These are phyloP conservation scores for Goniozus legneri DNA, from an alignment of 1,140 invertebrate genomes.

Conservation along the genomic window DNA sequence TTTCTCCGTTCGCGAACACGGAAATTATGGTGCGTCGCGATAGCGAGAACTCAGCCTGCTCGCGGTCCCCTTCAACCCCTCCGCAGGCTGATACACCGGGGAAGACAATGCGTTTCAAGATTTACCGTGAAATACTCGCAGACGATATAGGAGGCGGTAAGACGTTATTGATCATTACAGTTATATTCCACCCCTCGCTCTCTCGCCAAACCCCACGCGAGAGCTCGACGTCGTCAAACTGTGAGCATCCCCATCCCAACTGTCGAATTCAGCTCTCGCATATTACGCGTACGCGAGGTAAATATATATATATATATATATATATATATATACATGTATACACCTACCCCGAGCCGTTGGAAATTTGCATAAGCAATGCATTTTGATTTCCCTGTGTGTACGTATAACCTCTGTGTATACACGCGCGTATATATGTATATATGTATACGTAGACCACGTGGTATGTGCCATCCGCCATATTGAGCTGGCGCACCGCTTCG, in stretches of 20 bases:
- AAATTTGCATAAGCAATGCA: conserved; percentile 55
- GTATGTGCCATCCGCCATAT: no score
- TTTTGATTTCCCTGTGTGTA: no score
- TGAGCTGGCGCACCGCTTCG: no score
- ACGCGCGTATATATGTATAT: neutral
- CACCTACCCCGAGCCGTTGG: no score
- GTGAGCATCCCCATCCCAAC: conserved; percentile 34
- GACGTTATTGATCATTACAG: conserved; percentile 48
- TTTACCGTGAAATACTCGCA: conserved; percentile 28
- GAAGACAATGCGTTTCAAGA: conserved; percentile 30
- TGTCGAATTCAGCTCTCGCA: conserved; percentile 21
- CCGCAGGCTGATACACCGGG: neutral
- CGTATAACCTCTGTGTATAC: conserved; percentile 38
- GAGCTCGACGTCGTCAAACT: no score
- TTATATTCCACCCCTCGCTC: no score
- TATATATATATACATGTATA: no score
- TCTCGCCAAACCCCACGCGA: no score
- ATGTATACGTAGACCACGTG: conserved; percentile 20
- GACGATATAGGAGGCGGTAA: no score
- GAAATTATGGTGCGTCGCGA: conserved; percentile 33
- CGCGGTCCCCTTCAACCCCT: conserved; percentile 26
- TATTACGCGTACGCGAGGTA: neutral
- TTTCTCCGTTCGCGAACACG: conserved; percentile 19
- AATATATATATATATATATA: neutral
- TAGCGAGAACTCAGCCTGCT: no score